Conservation (phyloP, 2,888 invertebrate species). For the Ligdia adustata region DNA sequence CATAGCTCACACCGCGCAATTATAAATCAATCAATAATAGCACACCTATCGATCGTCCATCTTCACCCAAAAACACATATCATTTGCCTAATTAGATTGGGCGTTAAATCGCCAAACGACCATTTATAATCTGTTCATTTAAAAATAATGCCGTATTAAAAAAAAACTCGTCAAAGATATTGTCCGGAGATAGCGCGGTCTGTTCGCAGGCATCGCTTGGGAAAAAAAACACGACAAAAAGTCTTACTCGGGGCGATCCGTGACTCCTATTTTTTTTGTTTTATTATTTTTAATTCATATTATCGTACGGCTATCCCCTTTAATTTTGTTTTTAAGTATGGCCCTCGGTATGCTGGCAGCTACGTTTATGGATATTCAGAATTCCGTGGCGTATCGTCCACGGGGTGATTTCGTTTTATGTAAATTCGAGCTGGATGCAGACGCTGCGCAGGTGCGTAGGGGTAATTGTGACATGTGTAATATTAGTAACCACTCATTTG, state of each 20-base stretch:
- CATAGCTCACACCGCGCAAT: conserved; percentile 38
- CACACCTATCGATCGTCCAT: conserved; percentile 54
- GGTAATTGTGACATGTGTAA: conserved; percentile 74
- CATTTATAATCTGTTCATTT: conserved; percentile 84
- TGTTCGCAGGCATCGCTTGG: conserved; percentile 77
- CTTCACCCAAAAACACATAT: conserved; percentile 78
- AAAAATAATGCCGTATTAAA: conserved; percentile 80
- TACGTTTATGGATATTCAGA: conserved; percentile 81
- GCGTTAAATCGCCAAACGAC: conserved; percentile 83
- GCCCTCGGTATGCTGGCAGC: conserved; percentile 81
- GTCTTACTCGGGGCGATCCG: conserved; percentile 81
- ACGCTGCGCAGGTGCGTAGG: conserved; percentile 59
- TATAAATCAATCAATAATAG: conserved; percentile 72
- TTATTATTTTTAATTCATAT: conserved; percentile 84
- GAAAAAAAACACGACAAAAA: conserved; percentile 73
- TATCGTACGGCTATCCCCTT: conserved; percentile 83
- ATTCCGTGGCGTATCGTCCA: conserved; percentile 76
- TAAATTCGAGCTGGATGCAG: conserved; percentile 56
- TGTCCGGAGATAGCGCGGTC: conserved; percentile 78
- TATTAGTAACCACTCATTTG: conserved; percentile 21
- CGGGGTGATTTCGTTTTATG: conserved; percentile 76
- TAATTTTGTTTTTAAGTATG: conserved; percentile 84
- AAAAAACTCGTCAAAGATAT: conserved; percentile 83
- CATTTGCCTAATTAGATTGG: conserved; percentile 84
- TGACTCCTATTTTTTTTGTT: conserved; percentile 82